These are phyloP conservation scores for Autographa gamma DNA, from an alignment of 2,888 invertebrate species.

Conservation along the genomic window DNA sequence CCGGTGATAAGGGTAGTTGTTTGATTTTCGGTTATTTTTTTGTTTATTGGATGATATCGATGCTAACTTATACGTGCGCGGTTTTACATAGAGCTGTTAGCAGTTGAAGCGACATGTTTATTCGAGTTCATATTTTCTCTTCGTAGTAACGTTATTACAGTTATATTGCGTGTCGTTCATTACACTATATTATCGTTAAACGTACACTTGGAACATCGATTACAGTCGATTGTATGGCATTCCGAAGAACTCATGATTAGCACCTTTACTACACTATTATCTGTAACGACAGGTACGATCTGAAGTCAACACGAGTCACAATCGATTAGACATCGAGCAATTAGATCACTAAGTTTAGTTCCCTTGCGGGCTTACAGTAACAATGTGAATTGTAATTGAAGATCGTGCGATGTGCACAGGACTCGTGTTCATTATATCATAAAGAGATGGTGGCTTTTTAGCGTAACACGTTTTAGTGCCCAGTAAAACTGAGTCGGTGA, in stretches of 20 bases:
- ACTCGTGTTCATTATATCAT: slow-evolving; percentile 51
- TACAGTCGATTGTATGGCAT: slow-evolving; percentile 10
- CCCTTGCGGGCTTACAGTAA: slow-evolving; percentile 53
- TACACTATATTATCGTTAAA: not conserved
- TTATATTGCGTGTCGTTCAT: not conserved
- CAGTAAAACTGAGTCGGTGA: slow-evolving; percentile 12
- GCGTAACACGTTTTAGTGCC: slow-evolving; percentile 19
- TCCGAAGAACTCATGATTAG: slow-evolving; percentile 17
- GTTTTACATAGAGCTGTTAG: not conserved
- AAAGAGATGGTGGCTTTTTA: slow-evolving; percentile 43
- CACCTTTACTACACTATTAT: slow-evolving; percentile 43
- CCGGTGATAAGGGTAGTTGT: slow-evolving; percentile 35
- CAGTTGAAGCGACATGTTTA: not conserved
- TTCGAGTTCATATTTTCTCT: not conserved
- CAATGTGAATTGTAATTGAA: slow-evolving; percentile 60
- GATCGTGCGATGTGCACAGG: slow-evolving; percentile 46
- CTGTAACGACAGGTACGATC: slow-evolving; percentile 42
- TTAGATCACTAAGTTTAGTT: slow-evolving; percentile 61
- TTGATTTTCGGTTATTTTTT: slow-evolving; percentile 24
- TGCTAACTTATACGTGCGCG: not conserved
- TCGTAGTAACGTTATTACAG: not conserved
- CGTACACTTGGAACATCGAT: not conserved
- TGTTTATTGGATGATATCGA: slow-evolving; percentile 14
- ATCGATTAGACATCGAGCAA: slow-evolving; percentile 61
- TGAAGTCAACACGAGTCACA: slow-evolving; percentile 51